A percentile compares a stretch with the other conserved stretches of the same genome.
These are phyloP conservation scores for Marmota monax DNA, from an alignment of 2,113 vertebrate genomes.

Conservation along the genomic window DNA sequence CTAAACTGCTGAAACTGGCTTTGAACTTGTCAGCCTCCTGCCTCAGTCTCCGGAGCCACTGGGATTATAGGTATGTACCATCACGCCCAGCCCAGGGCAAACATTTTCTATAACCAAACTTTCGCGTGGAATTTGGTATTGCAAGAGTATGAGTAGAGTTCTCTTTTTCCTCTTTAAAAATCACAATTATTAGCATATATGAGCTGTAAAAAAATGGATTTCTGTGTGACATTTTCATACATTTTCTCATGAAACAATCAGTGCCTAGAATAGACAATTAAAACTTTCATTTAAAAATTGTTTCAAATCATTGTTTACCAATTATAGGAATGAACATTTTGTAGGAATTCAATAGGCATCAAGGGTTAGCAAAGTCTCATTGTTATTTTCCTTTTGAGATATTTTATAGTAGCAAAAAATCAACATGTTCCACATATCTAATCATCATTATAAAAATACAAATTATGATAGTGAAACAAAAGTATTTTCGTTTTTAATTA, in stretches of 20 bases:
- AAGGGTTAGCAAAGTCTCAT: slow-evolving; percentile 54
- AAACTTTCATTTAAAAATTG: slow-evolving; percentile 58
- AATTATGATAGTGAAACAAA: slow-evolving; percentile 24
- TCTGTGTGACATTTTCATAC: background rate
- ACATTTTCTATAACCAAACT: slow-evolving; percentile 18
- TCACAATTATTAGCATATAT: background rate
- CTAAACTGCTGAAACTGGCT: too few species aligned
- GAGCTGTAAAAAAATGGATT: background rate
- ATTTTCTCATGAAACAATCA: slow-evolving; percentile 1
- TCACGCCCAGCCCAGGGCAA: background rate
- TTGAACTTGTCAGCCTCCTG: too few species aligned
- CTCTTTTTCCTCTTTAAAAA: background rate
- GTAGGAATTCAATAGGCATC: slow-evolving; percentile 55
- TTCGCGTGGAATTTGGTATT: background rate
- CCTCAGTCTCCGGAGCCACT: too few species aligned
- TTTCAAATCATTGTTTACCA: slow-evolving; percentile 62
- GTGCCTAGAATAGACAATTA: slow-evolving; percentile 55
- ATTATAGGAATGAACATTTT: slow-evolving; percentile 62
- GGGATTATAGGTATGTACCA: too few species aligned
- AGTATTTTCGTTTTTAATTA: background rate
- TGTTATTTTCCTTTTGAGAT: slow-evolving; percentile 57
- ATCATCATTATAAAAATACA: slow-evolving; percentile 10
- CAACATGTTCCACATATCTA: background rate
- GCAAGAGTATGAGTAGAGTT: slow-evolving; percentile 33
- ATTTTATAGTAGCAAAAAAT: slow-evolving; percentile 48